Percentiles rank a stretch among this genome's conserved stretches.
phyloP scores from a whole-genome alignment of 2,797 vertebrate genomes.

The Steatocranus sp. region DNA sequence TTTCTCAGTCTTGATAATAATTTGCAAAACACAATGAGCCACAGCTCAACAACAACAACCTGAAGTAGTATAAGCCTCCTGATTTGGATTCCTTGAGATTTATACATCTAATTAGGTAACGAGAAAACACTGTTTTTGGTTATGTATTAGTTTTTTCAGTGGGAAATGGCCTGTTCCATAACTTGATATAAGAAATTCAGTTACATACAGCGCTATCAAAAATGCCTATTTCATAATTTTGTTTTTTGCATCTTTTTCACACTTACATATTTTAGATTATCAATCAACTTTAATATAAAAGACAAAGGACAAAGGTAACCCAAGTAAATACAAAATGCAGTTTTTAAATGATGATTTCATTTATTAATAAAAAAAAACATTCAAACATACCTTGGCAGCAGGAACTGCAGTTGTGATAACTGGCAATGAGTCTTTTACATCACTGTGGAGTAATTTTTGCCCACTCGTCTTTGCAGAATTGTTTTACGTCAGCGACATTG shows the following conservation, averaged over 20 bases:
- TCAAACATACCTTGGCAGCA: not conserved
- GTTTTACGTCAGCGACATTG: not conserved
- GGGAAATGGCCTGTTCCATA: not conserved
- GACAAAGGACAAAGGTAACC: not conserved
- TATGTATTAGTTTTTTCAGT: not conserved
- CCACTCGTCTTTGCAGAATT: not conserved
- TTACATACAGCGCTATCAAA: not conserved
- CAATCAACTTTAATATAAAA: not conserved
- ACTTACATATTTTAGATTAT: not conserved
- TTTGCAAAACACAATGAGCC: constrained; percentile 13
- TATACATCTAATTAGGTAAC: constrained; percentile 19
- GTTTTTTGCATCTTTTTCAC: not conserved
- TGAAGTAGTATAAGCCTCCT: not conserved
- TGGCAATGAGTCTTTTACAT: not conserved
- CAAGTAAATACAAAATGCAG: not conserved
- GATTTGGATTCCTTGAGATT: not conserved
- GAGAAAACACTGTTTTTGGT: not conserved
- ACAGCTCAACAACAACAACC: not conserved
- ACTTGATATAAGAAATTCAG: not conserved
- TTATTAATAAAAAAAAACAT: not conserved
- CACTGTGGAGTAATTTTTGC: not conserved
- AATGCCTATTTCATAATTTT: not conserved
- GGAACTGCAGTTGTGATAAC: not conserved
- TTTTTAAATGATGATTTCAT: not conserved
- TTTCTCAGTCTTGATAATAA: constrained; percentile 35